Evolutionary conservation across 2,113 vertebrate species (phyloP).

Genomic region (Oreochromis niloticus): DNA sequence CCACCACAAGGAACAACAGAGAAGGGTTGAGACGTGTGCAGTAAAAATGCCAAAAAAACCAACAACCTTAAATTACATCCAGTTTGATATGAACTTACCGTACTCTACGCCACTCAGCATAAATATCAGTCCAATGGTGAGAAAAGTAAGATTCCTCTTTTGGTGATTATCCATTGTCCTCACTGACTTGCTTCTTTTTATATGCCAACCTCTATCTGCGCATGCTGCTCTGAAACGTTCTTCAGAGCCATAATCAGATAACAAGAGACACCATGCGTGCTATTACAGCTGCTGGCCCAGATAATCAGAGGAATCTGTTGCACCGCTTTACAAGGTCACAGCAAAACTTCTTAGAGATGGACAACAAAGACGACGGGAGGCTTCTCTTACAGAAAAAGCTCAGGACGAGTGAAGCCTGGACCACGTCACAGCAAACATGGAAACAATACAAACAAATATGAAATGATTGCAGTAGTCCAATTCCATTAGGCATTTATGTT

Average conservation of each 20-base stretch:
- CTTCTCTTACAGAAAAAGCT: background rate
- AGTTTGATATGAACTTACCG: constrained; percentile 59
- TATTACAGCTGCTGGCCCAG: constrained; percentile 46
- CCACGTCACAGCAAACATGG: background rate
- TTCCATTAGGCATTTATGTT: constrained; percentile 3
- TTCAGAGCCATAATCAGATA: constrained; percentile 31
- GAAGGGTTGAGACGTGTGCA: background rate
- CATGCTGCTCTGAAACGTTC: background rate
- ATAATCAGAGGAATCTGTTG: constrained; percentile 22
- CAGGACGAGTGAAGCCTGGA: background rate
- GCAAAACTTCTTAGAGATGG: background rate
- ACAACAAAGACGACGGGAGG: background rate
- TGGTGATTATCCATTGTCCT: constrained; percentile 64
- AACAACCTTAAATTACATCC: background rate
- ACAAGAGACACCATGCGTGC: constrained; percentile 45
- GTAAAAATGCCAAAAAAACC: background rate
- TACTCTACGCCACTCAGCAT: constrained; percentile 80
- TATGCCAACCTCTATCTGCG: background rate
- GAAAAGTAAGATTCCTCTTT: constrained; percentile 71
- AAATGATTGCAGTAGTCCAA: background rate
- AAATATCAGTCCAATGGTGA: constrained; percentile 77
- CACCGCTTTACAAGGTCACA: background rate
- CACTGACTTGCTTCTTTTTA: background rate
- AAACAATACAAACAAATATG: background rate
- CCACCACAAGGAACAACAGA: background rate